A percentile compares a stretch with the other conserved stretches of the same genome.
These are phyloP conservation scores for Gracilinanus agilis DNA, from an alignment of 2,113 vertebrate species.

Conservation along the genomic window DNA sequence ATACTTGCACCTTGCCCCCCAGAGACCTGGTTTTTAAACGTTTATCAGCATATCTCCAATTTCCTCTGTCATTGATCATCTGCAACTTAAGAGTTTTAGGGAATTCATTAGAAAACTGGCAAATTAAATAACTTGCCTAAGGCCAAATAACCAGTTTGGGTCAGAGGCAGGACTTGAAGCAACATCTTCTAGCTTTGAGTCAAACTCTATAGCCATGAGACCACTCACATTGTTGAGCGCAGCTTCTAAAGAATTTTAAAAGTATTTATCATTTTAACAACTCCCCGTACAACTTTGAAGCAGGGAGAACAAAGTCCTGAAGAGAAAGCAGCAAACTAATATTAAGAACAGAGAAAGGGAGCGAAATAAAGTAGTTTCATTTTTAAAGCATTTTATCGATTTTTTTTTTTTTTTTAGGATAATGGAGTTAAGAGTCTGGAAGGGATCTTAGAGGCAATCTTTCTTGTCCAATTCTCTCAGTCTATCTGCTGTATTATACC, in stretches of 20 bases:
- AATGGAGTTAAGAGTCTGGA: neutral
- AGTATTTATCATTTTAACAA: neutral
- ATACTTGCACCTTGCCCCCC: neutral
- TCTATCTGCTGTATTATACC: neutral
- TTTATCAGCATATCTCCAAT: neutral
- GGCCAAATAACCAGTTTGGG: neutral
- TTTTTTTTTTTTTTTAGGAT: neutral
- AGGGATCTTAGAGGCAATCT: neutral
- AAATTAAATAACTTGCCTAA: neutral
- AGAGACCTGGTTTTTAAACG: neutral
- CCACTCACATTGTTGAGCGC: neutral
- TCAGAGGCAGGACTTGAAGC: neutral
- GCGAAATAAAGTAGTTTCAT: slow-evolving; percentile 69
- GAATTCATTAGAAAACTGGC: neutral
- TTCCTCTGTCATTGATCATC: neutral
- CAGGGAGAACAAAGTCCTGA: slow-evolving; percentile 68
- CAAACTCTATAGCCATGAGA: neutral
- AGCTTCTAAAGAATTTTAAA: neutral
- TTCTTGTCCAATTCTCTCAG: neutral
- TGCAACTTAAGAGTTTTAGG: neutral
- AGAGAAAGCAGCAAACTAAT: slow-evolving; percentile 16
- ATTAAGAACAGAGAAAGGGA: slow-evolving; percentile 60
- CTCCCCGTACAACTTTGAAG: neutral
- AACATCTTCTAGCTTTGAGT: neutral
- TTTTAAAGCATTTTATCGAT: neutral